Evolutionary conservation across 1,140 invertebrate genomes (phyloP), one percentile per base, ranked within the genome.

Genomic region (Euglossa dilemma): DNA sequence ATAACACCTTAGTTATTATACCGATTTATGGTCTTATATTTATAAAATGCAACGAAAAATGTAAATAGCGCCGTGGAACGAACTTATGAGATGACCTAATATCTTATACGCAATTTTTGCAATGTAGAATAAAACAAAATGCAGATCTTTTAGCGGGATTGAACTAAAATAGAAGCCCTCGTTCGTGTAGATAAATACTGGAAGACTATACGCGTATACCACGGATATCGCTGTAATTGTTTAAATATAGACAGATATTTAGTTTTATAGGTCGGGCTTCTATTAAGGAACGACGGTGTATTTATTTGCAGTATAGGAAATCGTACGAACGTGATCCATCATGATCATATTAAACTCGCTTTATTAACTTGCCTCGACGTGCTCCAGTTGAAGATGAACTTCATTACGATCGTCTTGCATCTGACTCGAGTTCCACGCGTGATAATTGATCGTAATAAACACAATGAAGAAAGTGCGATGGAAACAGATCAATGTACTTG

Each of bases 381-480:
- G 57, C 25, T 75, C 43, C 57, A 63, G 20, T 75, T 36, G 57
- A 75, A 20, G 45, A 47, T 63, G 57, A 75, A 75, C 73, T 63
- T 54, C 57, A 28, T 61, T 75, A 61, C n/a, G 25, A 45, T 74
- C 45, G 57, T 59, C 57, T 75, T 43, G 57, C n/a, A 50, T 47
- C 25, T 28, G n/a, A 61, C 45, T 75, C 56, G 47, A 59, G 18
- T 45, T 75, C 2, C 45, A 75, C 57, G 18, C 57, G 57, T 23
- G 43, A 61, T 75, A 61, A 75, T 75, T 75, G 18, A 75, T 75
- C 57, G 70, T 56, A 28, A 56, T 56, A 56, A 61, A 75, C n/a
- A 28, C 43, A 61, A 50, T 47, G 56, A 59, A 47, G 56, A 20
- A 47, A 74, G 43, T 47, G n/a, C 7, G 2, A 75, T 28, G 57